Evolutionary conservation across 30 jellyfish, hydroid and myxozoan species (phyloP), one percentile per base, ranked within the genome.

Genomic region (Chrysaora quinquecirrha): DNA sequence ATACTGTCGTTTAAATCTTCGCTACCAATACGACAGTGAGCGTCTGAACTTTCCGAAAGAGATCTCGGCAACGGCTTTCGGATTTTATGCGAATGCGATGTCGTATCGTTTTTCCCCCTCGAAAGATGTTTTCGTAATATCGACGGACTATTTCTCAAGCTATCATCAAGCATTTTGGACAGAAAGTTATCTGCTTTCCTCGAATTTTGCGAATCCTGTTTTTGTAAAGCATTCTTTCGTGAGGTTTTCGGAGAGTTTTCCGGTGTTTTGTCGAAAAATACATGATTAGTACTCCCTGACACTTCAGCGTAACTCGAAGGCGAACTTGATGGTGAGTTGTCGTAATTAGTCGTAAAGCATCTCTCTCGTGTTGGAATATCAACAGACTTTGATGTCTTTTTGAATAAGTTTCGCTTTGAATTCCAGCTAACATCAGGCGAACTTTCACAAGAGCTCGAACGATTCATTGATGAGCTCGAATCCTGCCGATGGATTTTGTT

Each of bases 271-370:
- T 34, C 35, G 56, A 19, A 52, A 32, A 24, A n/a, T 23, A 52
- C 25, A 7, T 19, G 68, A 19, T 52, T 43, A 43, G 12, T 43
- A 16, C 58, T 43, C 12, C 58, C 58, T 6, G 58, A 43, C 9
- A 43, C 16, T 6, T 43, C 68, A 2, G 68, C 12, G 25, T 2
- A 52, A 52, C 25, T 52, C 68, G 68, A 9, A 12, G 68, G 68
- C 68, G 68, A 52, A 19, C 68, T 52, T 3, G 68, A 56, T 0
- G 78, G 78, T 4, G 88, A 76, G 34, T 28, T 29, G 22, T 75
- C 86, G 48, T 31, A 27, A 22, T 62, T 54, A 1, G 69, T 22
- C 20, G 54, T 19, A 28, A 76, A 29, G 31, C 30, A 32, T 38
- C 14, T 38, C 54, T 74, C 75, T 1, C 63, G n/a, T n/a, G n/a